These are phyloP conservation scores for Elgaria multicarinata DNA, from an alignment of 2,113 vertebrate genomes.

Conservation along the genomic window DNA sequence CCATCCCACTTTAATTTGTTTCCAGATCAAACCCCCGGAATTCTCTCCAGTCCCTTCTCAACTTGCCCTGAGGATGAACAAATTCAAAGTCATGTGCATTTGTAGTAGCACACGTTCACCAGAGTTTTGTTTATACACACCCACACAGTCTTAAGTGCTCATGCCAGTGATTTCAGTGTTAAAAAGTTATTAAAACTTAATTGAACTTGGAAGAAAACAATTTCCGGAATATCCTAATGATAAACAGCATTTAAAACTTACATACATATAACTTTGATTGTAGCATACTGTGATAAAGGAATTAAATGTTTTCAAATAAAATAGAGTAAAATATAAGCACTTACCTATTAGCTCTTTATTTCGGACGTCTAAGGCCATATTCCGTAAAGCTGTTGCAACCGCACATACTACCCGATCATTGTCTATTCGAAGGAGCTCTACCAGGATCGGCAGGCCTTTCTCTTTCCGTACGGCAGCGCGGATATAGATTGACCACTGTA, in stretches of 20 bases:
- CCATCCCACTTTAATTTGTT: no score
- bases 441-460: slow-evolving; percentile 96
- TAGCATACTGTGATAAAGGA: slow-evolving; percentile 21
- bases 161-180: slow-evolving; percentile 13
- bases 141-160: slow-evolving; percentile 25
- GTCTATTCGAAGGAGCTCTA: slow-evolving; percentile 98
- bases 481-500: slow-evolving; percentile 97
- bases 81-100: not conserved
- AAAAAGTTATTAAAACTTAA: slow-evolving; percentile 34
- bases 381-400: slow-evolving; percentile 96
- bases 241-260: slow-evolving; percentile 41
- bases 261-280: slow-evolving; percentile 19
- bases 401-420: slow-evolving; percentile 98
- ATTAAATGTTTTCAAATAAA: slow-evolving; percentile 25
- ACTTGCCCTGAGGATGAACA: not conserved
- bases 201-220: slow-evolving; percentile 16
- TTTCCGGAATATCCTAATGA: slow-evolving; percentile 17
- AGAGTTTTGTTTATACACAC: not conserved
- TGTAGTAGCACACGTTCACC: not conserved
- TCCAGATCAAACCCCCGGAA: not conserved
- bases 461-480: slow-evolving; percentile 97
- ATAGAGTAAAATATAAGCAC: slow-evolving; percentile 61
- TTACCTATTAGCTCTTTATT: slow-evolving; percentile 98
- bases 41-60: not conserved
- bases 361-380: slow-evolving; percentile 98